Percentiles rank a stretch among this genome's conserved stretches.
phyloP scores from a whole-genome alignment of 37 sponge, comb jelly and placozoan genomes.

The Ephydatia muelleri region DNA sequence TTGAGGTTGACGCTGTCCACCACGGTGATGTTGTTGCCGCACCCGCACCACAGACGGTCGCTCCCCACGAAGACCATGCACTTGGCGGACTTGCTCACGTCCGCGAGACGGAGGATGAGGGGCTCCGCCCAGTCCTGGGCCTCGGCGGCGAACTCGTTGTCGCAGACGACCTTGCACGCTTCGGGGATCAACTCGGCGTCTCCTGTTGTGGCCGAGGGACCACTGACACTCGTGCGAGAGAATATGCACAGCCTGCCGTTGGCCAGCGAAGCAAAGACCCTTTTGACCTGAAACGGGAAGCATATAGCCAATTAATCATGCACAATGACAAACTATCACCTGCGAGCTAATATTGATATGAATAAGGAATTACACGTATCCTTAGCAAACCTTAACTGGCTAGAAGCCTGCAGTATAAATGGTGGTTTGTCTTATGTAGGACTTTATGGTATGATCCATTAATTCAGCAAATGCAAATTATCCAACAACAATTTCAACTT shows the following conservation, averaged over 20 bases:
- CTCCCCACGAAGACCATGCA: conserved; percentile 71
- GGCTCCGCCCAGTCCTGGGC: conserved; percentile 81
- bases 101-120: conserved; percentile 55
- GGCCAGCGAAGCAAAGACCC: conserved; percentile 82
- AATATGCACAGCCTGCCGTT: conserved; percentile 77
- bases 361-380: neutral
- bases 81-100: conserved; percentile 57
- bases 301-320: neutral
- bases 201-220: conserved; percentile 28
- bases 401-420: no score
- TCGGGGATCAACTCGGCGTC: conserved; percentile 53
- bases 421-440: no score
- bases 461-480: neutral
- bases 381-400: no score
- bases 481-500: no score
- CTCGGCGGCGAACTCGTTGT: conserved; percentile 56
- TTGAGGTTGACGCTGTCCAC: conserved; percentile 64
- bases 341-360: neutral
- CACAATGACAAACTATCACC: neutral
- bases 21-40: conserved; percentile 73
- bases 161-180: conserved; percentile 48
- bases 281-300: conserved; percentile 59
- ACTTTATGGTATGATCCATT: no score
- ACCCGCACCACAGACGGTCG: conserved; percentile 81
- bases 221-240: conserved; percentile 63